Evolutionary conservation across 2,113 vertebrate species (phyloP), one percentile per base, ranked within the genome.

Genomic region (Cygnus buccinator): DNA sequence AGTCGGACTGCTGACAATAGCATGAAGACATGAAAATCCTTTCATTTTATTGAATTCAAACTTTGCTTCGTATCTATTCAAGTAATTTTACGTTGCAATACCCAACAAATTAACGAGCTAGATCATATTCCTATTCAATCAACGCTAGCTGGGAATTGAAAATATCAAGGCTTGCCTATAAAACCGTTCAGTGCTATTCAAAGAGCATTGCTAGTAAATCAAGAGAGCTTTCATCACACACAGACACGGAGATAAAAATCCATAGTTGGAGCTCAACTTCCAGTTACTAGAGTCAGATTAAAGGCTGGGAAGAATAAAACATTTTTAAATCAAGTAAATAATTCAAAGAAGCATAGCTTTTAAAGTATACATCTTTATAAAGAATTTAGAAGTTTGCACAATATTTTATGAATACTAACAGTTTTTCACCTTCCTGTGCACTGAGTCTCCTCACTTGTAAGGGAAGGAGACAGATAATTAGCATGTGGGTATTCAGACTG

Each of bases 1-100:
- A 21, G 22, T 9, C 37, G 26, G 76, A 35, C 41, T 23, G 11
- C 52, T 18, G 59, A 9, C 48, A 33, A 16, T 11, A 37, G 48
- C 71, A 25, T 0, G 3, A 11, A 31, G 46, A 10, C 13, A 19
- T 15, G 5, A 6, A 20, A 50, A 17, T 43, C 25, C 46, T 22
- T 50, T 28, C 54, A 31, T 35, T 43, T 35, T 21, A 26, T 2
- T 44, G 48, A 55, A 62, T 54, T 23, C 14, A 41, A 31, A 13
- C 25, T 37, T 35, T 19, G 22, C 41, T 89, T 62, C 41, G 7
- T 2, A n/a, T 0, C 2, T 4, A 39, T 19, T 63, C 20, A 52
- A 70, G 43, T 26, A 1, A 9, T 26, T 58, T 75, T 26, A 46
- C 20, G 21, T 13, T 1, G 0, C 14, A 57, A 29, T 9, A 9